Evolutionary conservation across 1,140 invertebrate genomes (phyloP), one percentile per base, ranked within the genome.

Genomic region (Papilio polytes): DNA sequence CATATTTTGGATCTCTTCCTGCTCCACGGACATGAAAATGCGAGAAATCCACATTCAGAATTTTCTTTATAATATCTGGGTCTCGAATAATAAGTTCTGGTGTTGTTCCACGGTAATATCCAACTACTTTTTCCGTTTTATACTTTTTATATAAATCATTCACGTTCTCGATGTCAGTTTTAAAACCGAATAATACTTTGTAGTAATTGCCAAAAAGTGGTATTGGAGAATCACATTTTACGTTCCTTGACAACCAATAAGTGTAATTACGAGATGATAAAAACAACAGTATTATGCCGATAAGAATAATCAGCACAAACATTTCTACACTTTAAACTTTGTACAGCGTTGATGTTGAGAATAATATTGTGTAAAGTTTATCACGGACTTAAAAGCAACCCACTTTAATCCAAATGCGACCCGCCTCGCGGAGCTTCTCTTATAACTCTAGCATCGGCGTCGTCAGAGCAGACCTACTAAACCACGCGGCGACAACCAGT

Each of bases 1-100:
- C 59, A 63, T 26, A 63, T 26, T 63, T 63, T 63, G 59, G 59
- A 63, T 63, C 22, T 63, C 59, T 22, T 31, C 59, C 59, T 26
- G 26, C 10, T 63, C 59, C 59, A 22, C 22, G 59, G 9, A 22
- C 22, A 63, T 63, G 59, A 22, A 63, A 26, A 63, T 63, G 12
- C 9, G 59, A 63, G 22, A 63, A 63, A 63, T 26, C 59, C 18
- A 63, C 22, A 63, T 63, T 63, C 6, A 63, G 22, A 26, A 63
- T 63, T 3, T 63, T 63, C 26, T 26, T 63, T 26, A 63, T 63
- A 2, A 63, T 63, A 13, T 63, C 59, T 0, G 59, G 59, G 9
- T 63, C 22, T 26, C 59, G 10, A 26, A 63, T 63, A 26, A 63
- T 63, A 26, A 63, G 59, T 12, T 22, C 22, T 26, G 59, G 59